Conservation (phyloP, 92 coral and sea anemone genomes). For the Phenganax marumi region DNA sequence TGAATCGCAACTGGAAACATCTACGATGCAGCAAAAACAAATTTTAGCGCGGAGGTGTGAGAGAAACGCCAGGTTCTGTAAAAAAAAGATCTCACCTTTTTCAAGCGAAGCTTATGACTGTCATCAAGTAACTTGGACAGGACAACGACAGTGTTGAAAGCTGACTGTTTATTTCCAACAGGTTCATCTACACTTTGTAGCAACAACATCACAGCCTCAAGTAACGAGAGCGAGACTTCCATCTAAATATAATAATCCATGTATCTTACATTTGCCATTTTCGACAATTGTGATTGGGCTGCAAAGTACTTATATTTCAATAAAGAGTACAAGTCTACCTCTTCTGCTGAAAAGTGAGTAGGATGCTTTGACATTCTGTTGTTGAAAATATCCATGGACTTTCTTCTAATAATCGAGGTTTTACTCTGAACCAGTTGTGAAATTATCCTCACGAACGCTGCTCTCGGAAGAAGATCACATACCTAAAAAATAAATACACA, state of each 20-base stretch:
- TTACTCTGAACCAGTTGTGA: conserved; percentile 67
- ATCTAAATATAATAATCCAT: conserved; percentile 47
- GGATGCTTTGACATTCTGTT: conserved; percentile 61
- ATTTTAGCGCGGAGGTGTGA: neutral
- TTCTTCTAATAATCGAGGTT: conserved; percentile 73
- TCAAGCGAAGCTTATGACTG: conserved; percentile 66
- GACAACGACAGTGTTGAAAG: conserved; percentile 76
- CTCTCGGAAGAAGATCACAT: conserved; percentile 68
- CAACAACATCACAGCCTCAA: conserved; percentile 61
- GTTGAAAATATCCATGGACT: conserved; percentile 89
- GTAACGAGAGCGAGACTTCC: conserved; percentile 54
- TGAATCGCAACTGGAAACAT: conserved; percentile 63
- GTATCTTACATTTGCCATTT: neutral
- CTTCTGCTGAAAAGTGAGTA: conserved; percentile 42
- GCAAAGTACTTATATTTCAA: neutral
- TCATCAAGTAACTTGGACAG: conserved; percentile 69
- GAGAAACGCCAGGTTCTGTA: neutral
- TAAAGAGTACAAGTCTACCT: conserved; percentile 51
- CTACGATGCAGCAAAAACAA: conserved; percentile 41
- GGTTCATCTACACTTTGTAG: conserved; percentile 65
- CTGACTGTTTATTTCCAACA: conserved; percentile 81
- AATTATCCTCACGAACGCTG: conserved; percentile 72
- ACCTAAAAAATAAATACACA: conserved; percentile 55
- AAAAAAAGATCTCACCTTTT: conserved; percentile 55
- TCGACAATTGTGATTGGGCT: no score